These are phyloP conservation scores for Procavia capensis DNA, from an alignment of 2,113 vertebrate species.

Conservation along the genomic window DNA sequence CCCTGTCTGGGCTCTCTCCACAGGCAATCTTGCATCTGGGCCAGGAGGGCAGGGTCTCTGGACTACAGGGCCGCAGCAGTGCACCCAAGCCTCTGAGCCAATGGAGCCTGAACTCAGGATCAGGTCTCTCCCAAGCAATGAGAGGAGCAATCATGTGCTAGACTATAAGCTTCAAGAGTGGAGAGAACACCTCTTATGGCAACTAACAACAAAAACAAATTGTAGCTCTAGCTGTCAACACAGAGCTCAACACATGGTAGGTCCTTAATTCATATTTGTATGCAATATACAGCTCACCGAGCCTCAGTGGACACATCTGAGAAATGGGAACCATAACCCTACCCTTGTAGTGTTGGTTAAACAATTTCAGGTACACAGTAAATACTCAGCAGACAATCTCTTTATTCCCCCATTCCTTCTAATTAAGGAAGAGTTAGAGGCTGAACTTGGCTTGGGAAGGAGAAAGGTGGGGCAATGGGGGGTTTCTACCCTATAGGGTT, in stretches of 20 bases:
- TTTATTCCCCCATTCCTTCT: not conserved
- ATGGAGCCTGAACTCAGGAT: not conserved
- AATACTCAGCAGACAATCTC: not conserved
- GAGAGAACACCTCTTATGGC: not conserved
- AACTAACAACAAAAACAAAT: not conserved
- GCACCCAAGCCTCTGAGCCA: not conserved
- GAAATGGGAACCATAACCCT: not conserved
- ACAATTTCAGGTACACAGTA: not conserved
- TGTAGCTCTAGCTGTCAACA: not conserved
- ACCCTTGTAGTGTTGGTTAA: not conserved
- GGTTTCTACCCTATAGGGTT: not conserved
- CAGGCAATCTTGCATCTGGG: not conserved
- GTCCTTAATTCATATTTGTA: not conserved
- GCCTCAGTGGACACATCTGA: not conserved
- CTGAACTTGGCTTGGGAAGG: not conserved
- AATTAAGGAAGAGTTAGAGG: not conserved
- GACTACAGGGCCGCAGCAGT: not conserved
- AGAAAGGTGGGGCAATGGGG: accelerated
- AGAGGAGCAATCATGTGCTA: not conserved
- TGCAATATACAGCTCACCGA: not conserved
- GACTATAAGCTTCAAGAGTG: not conserved
- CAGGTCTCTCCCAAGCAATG: not conserved
- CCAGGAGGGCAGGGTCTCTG: accelerated
- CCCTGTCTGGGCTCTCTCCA: not conserved
- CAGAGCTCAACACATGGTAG: not conserved